Percentiles rank a stretch among this genome's conserved stretches.
These are phyloP conservation scores for Myocastor coypus DNA, from an alignment of 2,113 vertebrate species.

Conservation along the genomic window DNA sequence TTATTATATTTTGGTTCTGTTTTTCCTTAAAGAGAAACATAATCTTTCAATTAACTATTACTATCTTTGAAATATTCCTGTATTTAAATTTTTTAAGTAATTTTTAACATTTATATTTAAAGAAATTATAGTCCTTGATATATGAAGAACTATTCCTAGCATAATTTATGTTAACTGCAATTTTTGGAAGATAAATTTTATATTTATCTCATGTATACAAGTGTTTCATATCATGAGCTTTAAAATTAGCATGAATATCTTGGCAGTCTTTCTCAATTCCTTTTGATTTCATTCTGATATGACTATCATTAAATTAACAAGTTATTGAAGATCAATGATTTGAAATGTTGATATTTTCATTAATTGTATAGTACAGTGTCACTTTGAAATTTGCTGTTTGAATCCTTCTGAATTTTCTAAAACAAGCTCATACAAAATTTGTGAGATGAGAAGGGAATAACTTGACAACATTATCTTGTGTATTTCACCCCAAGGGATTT, in stretches of 20 bases:
- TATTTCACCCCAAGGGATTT: slow-evolving; percentile 3
- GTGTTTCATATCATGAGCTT: slow-evolving; percentile 16
- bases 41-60: neutral
- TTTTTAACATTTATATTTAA: slow-evolving; percentile 51
- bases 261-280: slow-evolving; percentile 38
- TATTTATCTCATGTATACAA: neutral
- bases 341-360: slow-evolving; percentile 5
- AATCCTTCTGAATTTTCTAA: slow-evolving; percentile 35
- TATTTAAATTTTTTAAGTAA: slow-evolving; percentile 38
- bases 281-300: slow-evolving; percentile 24
- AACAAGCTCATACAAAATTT: slow-evolving; percentile 55
- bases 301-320: slow-evolving; percentile 39
- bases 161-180: slow-evolving; percentile 32
- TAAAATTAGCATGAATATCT: slow-evolving; percentile 43
- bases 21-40: slow-evolving; percentile 25
- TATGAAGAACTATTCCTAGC: neutral
- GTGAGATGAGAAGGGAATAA: slow-evolving; percentile 33
- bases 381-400: slow-evolving; percentile 44
- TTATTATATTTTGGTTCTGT: slow-evolving; percentile 43
- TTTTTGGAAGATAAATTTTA: slow-evolving; percentile 50
- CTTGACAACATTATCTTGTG: slow-evolving; percentile 42
- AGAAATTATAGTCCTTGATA: neutral
- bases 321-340: slow-evolving; percentile 1
- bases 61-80: slow-evolving; percentile 13
- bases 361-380: slow-evolving; percentile 9